Conservation (phyloP, 1,140 invertebrate genomes). For the Eubasilissa regina region DNA sequence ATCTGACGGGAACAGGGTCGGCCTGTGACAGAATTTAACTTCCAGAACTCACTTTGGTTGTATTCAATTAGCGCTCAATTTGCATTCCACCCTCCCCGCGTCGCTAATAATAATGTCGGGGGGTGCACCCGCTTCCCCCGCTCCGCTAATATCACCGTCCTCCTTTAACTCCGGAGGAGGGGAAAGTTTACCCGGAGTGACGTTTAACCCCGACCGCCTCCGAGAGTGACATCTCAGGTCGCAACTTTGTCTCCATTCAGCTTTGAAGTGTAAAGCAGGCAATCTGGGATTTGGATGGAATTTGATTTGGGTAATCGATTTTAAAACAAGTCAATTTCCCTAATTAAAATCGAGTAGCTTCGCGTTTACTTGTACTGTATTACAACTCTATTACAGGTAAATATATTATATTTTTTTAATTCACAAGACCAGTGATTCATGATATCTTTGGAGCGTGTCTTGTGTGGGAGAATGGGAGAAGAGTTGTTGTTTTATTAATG, state of each 20-base stretch:
- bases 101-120: slow-evolving; percentile 57
- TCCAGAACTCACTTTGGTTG: slow-evolving; percentile 58
- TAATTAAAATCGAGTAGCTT: slow-evolving; percentile 3
- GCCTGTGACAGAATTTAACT: slow-evolving; percentile 58
- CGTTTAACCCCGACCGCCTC: slow-evolving; percentile 35
- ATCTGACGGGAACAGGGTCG: slow-evolving; percentile 27
- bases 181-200: slow-evolving; percentile 33
- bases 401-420: no score
- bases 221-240: slow-evolving; percentile 37
- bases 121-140: slow-evolving; percentile 11
- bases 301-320: slow-evolving; percentile 40
- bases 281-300: slow-evolving; percentile 23
- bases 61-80: slow-evolving; percentile 60
- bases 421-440: no score
- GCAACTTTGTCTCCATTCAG: slow-evolving; percentile 37
- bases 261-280: slow-evolving; percentile 40
- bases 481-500: no score
- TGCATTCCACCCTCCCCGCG: slow-evolving; percentile 56
- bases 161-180: slow-evolving; percentile 10
- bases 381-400: no score
- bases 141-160: slow-evolving; percentile 13
- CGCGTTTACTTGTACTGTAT: neutral
- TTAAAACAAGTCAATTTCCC: slow-evolving; percentile 34
- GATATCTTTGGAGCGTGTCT: no score
- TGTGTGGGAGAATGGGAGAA: no score